These are phyloP conservation scores for Calonectris borealis DNA, from an alignment of 2,113 vertebrate species.

Conservation along the genomic window DNA sequence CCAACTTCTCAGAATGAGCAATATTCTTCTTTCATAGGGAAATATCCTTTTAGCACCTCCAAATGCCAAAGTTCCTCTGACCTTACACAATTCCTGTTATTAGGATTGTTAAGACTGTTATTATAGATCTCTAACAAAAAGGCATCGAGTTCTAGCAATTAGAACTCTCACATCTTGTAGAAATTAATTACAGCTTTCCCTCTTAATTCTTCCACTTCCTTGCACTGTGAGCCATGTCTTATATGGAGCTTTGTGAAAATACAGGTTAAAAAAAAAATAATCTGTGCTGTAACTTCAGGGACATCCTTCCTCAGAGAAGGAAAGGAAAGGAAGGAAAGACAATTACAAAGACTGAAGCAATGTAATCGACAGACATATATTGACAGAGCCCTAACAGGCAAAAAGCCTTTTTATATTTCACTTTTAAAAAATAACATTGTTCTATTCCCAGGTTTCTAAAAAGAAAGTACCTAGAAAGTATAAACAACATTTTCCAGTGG, in stretches of 20 bases:
- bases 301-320: not conserved
- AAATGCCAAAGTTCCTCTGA: not conserved
- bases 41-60: not conserved
- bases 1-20: not conserved
- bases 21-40: not conserved
- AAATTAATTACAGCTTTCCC: not conserved
- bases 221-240: not conserved
- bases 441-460: not conserved
- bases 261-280: not conserved
- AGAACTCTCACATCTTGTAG: not conserved
- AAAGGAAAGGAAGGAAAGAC: not conserved
- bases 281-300: not conserved
- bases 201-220: not conserved
- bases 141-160: not conserved
- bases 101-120: not conserved
- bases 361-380: accelerated
- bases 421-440: not conserved
- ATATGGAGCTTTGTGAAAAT: not conserved
- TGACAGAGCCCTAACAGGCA: not conserved
- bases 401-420: not conserved
- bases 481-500: not conserved
- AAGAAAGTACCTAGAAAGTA: not conserved
- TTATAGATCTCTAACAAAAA: not conserved
- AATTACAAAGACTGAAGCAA: not conserved
- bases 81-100: not conserved